Base-by-base conservation (phyloP, 2,113 vertebrate genomes). In the Megaptera novaeangliae region DNA sequence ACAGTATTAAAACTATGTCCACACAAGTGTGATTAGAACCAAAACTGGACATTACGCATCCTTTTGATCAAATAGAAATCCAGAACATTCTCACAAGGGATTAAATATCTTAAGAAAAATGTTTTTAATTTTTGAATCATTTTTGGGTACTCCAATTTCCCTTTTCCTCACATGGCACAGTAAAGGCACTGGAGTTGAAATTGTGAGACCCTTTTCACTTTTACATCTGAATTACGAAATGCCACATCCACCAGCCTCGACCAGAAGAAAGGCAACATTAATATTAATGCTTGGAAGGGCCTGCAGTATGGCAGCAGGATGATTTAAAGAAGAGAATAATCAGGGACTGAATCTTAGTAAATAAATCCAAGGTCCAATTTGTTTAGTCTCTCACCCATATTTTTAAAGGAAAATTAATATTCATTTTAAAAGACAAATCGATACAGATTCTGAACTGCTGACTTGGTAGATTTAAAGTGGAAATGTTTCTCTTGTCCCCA, bases 301-400 rank as follows among this genome's bases (percentile, higher is more conserved):
- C 69, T 92, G 69, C 92, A 39, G 39, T 63, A 41, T 52, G 88
- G 96, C 94, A 97, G 85, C 63, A n/a, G 74, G 27, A 39, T 98
- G 98, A 98, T 98, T 99, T 98, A 98, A 98, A 96, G 95, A 80
- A 95, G 49, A 97, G 93, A 97, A 96, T 96, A 97, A 98, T 98
- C 96, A 98, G 72, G 66, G 89, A 96, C 97, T 97, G 46, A 83
- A 97, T 97, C 0, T 0, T 64, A 98, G 98, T 98, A 98, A 98
- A 98, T 98, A 98, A 98, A 98, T 96, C 90, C 69, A 97, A 98
- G 78, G 77, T 93, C 88, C 96, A 97, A 97, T 98, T 97, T 98
- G 92, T 98, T 97, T 96, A 97, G 96, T 97, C 96, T 98, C 98
- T 98, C 69, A 96, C 82, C 27, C 86, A 90, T 59, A 75, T 95